A percentile compares a stretch with the other conserved stretches of the same genome.
Evolutionary conservation across 2,113 vertebrate genomes (phyloP).

Genomic region (Anhinga anhinga): DNA sequence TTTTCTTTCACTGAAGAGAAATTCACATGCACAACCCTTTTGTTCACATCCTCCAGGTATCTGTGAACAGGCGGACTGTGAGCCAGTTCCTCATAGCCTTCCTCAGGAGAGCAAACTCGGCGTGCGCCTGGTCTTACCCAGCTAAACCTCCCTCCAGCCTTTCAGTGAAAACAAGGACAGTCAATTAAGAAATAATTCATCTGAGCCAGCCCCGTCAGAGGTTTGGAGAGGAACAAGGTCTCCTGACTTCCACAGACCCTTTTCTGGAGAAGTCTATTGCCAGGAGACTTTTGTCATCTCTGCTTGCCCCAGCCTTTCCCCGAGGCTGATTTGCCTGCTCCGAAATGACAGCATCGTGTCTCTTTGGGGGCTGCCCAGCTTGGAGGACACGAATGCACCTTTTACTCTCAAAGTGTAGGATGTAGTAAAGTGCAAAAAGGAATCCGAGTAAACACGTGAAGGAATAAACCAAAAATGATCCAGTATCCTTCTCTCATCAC

Average conservation of each 20-base stretch:
- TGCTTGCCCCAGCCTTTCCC: not conserved
- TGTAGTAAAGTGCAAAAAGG: not conserved
- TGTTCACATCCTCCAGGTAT: not conserved
- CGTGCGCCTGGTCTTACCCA: not conserved
- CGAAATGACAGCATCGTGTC: fast-evolving
- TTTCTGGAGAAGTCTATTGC: not conserved
- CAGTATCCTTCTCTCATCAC: not conserved
- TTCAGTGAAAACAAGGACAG: not conserved
- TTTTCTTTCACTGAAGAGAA: not conserved
- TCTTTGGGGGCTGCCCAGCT: not conserved
- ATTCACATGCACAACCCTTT: not conserved
- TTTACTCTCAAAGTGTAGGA: not conserved
- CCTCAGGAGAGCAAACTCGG: not conserved
- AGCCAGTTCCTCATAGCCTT: not conserved
- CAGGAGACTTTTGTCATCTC: not conserved
- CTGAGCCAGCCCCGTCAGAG: not conserved
- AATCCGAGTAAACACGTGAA: not conserved
- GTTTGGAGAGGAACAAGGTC: not conserved
- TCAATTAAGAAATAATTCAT: not conserved
- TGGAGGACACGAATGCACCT: not conserved
- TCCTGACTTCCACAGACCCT: not conserved
- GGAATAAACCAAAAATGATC: not conserved
- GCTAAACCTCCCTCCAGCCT: not conserved
- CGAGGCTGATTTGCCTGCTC: not conserved
- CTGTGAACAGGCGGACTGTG: not conserved